Percentiles rank a stretch among this genome's conserved stretches.
These are phyloP conservation scores for Brachyhypopomus occidentalis DNA, from an alignment of 2,113 vertebrate genomes.

Conservation along the genomic window DNA sequence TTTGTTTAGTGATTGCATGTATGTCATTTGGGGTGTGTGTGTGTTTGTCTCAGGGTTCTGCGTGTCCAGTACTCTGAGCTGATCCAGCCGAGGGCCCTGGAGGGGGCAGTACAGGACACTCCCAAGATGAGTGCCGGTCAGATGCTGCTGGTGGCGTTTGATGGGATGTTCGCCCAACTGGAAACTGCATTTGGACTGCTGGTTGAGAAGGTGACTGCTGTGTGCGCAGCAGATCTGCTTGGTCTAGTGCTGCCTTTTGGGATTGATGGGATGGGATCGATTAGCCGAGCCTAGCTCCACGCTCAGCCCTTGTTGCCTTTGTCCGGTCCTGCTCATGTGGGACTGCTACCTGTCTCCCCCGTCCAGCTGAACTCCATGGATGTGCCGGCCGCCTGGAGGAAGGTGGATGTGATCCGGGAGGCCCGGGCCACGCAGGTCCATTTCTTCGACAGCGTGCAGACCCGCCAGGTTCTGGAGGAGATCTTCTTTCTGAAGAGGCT, in stretches of 20 bases:
- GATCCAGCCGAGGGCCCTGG: conserved; percentile 89
- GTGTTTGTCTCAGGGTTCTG: conserved; percentile 76
- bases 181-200: conserved; percentile 93
- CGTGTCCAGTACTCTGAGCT: conserved; percentile 94
- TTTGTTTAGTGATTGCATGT: too few species aligned
- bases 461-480: conserved; percentile 89
- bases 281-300: too few species aligned
- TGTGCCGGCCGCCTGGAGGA: conserved; percentile 89
- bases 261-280: too few species aligned
- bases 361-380: conserved; percentile 91
- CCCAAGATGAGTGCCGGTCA: conserved; percentile 98
- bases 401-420: conserved; percentile 93
- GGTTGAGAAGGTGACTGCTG: conserved; percentile 87
- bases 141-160: conserved; percentile 97
- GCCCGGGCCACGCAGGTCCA: conserved; percentile 88
- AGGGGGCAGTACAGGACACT: conserved; percentile 86
- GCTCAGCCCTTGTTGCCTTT: too few species aligned
- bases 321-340: too few species aligned
- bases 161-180: conserved; percentile 98
- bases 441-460: conserved; percentile 86
- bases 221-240: too few species aligned
- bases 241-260: too few species aligned
- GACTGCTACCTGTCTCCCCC: not conserved
- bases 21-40: conserved; percentile 8
- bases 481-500: conserved; percentile 96